Conservation (phyloP, 2,888 invertebrate genomes). For the Entomobrya proxima region DNA sequence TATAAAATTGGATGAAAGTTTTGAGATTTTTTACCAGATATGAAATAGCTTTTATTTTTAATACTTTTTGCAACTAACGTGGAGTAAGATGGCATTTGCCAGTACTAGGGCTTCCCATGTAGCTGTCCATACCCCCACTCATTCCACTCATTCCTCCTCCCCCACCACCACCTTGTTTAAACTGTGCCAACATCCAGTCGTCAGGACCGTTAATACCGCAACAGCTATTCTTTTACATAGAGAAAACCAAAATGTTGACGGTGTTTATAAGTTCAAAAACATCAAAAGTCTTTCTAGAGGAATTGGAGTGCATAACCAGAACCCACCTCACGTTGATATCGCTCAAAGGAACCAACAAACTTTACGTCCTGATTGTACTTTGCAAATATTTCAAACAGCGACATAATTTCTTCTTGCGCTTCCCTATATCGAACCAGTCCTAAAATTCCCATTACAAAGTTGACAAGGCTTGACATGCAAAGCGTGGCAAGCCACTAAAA, state of each 20-base stretch:
- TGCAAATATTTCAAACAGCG: conserved; percentile 69
- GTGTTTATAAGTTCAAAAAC: not conserved
- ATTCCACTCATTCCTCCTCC: not conserved
- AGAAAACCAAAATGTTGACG: not conserved
- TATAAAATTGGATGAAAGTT: no score
- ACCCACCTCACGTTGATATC: conserved; percentile 72
- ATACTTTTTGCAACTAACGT: no score
- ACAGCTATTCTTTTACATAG: conserved; percentile 65
- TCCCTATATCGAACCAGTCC: conserved; percentile 67
- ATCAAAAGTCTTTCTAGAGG: not conserved
- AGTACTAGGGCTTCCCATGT: conserved; percentile 67
- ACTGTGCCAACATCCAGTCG: conserved; percentile 73
- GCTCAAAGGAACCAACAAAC: conserved; percentile 71
- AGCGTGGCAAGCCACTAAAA: conserved; percentile 56
- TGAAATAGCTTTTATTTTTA: no score
- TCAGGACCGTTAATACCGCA: conserved; percentile 73
- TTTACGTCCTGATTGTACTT: conserved; percentile 64
- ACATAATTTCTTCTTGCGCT: conserved; percentile 70
- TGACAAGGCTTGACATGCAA: conserved; percentile 4
- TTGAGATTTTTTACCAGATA: no score
- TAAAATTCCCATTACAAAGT: conserved; percentile 53
- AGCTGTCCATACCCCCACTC: not conserved
- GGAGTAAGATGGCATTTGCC: conserved; percentile 72
- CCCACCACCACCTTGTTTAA: conserved; percentile 37
- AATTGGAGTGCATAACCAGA: not conserved